Conservation (phyloP, 2,797 vertebrate species). For the Galagoides demidoff region DNA sequence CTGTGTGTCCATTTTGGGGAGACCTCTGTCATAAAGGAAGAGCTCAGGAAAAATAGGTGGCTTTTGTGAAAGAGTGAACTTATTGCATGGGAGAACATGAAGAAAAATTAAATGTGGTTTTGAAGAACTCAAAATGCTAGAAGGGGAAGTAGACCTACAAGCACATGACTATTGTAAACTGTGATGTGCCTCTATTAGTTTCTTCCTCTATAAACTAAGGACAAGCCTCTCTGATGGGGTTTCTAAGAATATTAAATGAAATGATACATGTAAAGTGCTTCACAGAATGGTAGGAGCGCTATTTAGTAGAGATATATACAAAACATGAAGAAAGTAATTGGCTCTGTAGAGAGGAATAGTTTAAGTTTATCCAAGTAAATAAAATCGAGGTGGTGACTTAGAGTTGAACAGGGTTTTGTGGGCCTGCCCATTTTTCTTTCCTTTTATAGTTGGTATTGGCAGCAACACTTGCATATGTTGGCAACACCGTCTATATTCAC, state of each 20-base stretch:
- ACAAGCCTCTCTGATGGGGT: neutral
- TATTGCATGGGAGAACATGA: neutral
- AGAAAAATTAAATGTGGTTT: neutral
- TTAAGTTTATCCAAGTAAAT: neutral
- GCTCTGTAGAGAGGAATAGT: neutral
- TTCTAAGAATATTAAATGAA: neutral
- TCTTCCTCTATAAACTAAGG: neutral
- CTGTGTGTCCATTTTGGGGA: neutral
- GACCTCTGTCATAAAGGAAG: neutral
- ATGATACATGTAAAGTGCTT: neutral
- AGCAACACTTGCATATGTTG: neutral
- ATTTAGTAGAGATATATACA: neutral
- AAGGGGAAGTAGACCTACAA: neutral
- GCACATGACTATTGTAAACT: rapidly evolving
- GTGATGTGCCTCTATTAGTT: neutral
- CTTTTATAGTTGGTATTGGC: neutral
- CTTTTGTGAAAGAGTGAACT: neutral
- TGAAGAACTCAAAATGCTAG: neutral
- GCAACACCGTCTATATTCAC: neutral
- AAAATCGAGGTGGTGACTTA: neutral
- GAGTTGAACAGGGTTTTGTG: neutral
- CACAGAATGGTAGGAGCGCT: neutral
- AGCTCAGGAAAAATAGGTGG: neutral
- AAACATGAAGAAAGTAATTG: neutral
- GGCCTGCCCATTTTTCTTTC: neutral